Conservation (phyloP, 2,797 vertebrate species). For the Sarcoramphus papa region DNA sequence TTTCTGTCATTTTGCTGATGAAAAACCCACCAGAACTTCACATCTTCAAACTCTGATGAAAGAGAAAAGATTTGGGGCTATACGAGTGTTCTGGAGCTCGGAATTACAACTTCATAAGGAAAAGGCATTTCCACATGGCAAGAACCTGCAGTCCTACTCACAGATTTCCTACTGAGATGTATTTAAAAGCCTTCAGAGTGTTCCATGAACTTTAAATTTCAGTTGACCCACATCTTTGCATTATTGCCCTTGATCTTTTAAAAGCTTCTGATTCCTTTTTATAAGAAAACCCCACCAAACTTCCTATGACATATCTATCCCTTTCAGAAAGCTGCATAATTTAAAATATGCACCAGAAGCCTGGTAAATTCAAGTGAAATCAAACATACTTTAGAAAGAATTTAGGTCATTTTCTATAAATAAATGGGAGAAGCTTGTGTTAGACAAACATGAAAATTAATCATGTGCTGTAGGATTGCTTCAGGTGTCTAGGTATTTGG, state of each 20-base stretch:
- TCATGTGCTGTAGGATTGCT: neutral
- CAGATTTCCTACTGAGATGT: neutral
- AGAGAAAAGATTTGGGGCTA: neutral
- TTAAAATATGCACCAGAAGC: neutral
- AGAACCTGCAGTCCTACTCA: neutral
- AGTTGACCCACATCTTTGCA: neutral
- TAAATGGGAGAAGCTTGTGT: neutral
- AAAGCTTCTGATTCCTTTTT: neutral
- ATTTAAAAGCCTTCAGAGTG: neutral
- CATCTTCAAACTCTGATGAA: neutral
- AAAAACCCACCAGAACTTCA: neutral
- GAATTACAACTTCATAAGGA: neutral
- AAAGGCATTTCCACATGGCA: neutral
- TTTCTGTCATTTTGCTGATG: neutral
- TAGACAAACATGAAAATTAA: neutral
- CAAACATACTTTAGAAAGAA: neutral
- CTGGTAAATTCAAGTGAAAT: conserved; percentile 31
- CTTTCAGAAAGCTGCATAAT: neutral
- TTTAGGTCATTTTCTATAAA: neutral
- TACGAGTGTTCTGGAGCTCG: neutral
- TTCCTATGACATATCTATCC: neutral
- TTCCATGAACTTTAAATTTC: conserved; percentile 19
- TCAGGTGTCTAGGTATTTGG: neutral
- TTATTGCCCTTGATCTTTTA: conserved; percentile 2
- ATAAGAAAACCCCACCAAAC: neutral